Base-by-base conservation (phyloP, 2,888 invertebrate species). In the Stratiomys singularior region DNA sequence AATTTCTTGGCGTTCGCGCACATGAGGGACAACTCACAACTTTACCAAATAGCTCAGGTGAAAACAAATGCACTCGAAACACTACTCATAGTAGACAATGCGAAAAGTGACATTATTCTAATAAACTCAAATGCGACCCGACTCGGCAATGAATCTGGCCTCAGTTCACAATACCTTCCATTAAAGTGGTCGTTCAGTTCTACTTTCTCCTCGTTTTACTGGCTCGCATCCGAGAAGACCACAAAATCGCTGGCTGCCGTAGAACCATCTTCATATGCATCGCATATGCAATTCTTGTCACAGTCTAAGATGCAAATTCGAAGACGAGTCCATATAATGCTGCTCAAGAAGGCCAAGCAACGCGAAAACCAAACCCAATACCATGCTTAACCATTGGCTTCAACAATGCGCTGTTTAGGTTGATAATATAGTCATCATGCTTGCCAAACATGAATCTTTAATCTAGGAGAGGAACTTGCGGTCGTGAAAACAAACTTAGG, bases 71-170 rank as follows among this genome's bases (percentile, higher is more conserved):
- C 46, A 27, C 67, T 67, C 18, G 67, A 15, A 37, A 37, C 15
- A 67, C 15, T 67, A 1, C 44, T 46, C 23, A 9, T 9, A 37
- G 27, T 3, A 15, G 25, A 67, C 23, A 67, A 67, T 37, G 67
- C 44, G 23, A 67, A 67, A 67, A 67, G 67, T 67, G 67, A 67
- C 67, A 67, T 67, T 67, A 67, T 67, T 67, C 67, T 67, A 67
- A 67, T 67, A 67, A 67, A 44, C 66, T 30, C 44, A 67, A 44
- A 67, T 67, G 67, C 67, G 67, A 67, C 67, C 44, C 44, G 67
- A 67, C 44, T 67, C 27, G n/a, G 5, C 67, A 67, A 67, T 67
- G 67, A 44, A 67, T 44, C 15, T 67, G 67, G 37, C 67, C 67
- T 2, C 13, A 67, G 46, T 21, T 21, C 44, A 44, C 27, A 60